phyloP scores from a whole-genome alignment of 64 coral and sea anemone species.

The Dendrophyllia cribrosa region DNA sequence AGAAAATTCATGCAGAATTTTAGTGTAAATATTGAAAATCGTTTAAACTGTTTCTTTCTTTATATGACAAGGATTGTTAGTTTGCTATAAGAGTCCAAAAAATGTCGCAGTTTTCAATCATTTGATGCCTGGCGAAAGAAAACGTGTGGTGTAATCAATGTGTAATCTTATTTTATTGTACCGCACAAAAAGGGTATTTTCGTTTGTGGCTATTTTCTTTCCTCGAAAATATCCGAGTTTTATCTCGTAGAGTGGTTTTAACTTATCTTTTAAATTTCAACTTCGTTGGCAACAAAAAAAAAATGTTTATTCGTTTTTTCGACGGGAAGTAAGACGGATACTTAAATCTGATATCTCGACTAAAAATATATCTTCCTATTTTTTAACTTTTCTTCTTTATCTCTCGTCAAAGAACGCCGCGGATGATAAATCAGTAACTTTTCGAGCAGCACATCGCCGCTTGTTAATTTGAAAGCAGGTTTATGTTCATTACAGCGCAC shows the following conservation, averaged over 20 bases:
- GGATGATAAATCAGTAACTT: not conserved
- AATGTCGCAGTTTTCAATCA: too few relatives aligned
- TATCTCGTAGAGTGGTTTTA: not conserved
- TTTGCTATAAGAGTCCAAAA: too few relatives aligned
- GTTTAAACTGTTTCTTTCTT: too few relatives aligned
- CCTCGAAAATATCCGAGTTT: not conserved
- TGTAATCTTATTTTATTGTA: too few relatives aligned
- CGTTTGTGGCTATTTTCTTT: not conserved
- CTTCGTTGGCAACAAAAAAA: not conserved
- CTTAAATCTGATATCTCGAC: not conserved
- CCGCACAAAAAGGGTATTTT: too few relatives aligned
- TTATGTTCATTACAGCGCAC: not conserved
- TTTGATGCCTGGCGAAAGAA: too few relatives aligned
- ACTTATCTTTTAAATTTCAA: not conserved
- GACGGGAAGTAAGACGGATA: not conserved
- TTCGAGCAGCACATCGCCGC: not conserved
- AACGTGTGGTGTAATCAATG: too few relatives aligned
- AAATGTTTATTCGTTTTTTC: not conserved
- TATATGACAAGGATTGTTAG: too few relatives aligned
- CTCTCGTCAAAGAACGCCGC: not conserved
- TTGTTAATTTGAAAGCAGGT: not conserved
- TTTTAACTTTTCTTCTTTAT: not conserved
- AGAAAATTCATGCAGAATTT: too few relatives aligned
- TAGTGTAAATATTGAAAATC: too few relatives aligned
- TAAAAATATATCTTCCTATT: not conserved